Percentiles rank a stretch among this genome's conserved stretches.
These are phyloP conservation scores for Scartelaos histophorus DNA, from an alignment of 2,113 vertebrate species.

Conservation along the genomic window DNA sequence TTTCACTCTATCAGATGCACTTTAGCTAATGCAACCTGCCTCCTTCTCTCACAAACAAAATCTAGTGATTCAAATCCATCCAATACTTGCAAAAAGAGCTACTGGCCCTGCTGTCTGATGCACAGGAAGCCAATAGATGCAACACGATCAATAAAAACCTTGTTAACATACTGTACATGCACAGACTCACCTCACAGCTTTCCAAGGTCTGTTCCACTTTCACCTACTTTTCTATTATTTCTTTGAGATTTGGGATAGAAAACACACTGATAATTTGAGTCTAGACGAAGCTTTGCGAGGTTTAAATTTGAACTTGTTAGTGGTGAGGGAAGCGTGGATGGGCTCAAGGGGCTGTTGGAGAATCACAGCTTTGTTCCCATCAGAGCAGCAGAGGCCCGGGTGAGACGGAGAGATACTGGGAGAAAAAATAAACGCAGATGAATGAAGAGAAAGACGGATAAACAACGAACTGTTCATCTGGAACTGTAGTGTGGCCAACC, in stretches of 20 bases:
- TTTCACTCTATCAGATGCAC: neutral
- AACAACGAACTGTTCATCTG: slow-evolving; percentile 44
- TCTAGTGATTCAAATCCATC: neutral
- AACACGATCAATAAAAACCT: slow-evolving; percentile 52
- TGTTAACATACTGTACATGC: slow-evolving; percentile 53
- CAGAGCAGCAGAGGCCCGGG: slow-evolving; percentile 13
- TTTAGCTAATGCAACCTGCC: neutral
- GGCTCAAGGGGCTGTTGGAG: slow-evolving; percentile 13
- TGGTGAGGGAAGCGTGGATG: slow-evolving; percentile 10
- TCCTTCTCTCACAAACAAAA: neutral
- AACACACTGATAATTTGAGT: slow-evolving; percentile 7
- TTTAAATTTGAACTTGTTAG: slow-evolving; percentile 37
- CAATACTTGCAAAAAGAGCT: slow-evolving; percentile 26
- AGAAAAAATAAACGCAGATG: slow-evolving; percentile 26
- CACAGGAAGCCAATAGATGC: slow-evolving; percentile 31
- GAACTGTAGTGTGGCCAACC: slow-evolving; percentile 11
- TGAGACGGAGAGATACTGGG: slow-evolving; percentile 29
- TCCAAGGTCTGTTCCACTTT: slow-evolving; percentile 44
- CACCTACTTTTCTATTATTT: slow-evolving; percentile 28
- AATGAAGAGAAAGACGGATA: slow-evolving; percentile 22
- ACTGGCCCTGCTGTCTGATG: slow-evolving; percentile 30
- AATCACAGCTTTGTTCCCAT: slow-evolving; percentile 48
- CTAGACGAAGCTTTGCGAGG: neutral
- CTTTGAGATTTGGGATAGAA: neutral
- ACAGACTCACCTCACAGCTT: slow-evolving; percentile 32